Percentiles rank a stretch among this genome's conserved stretches.
Conservation (phyloP, 2,113 vertebrate species). For the Ahaetulla prasina region DNA sequence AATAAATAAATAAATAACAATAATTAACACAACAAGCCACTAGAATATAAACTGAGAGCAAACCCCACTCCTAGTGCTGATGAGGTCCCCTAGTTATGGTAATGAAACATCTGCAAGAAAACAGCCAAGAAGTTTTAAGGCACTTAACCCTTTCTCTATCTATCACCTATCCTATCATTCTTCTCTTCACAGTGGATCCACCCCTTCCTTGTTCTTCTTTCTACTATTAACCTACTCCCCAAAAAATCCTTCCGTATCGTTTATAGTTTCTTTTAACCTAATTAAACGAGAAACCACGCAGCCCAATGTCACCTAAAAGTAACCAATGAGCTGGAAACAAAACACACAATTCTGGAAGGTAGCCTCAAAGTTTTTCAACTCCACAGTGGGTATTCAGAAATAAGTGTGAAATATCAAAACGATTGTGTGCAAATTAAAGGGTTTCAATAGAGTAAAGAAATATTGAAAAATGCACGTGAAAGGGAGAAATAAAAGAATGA, state of each 20-base stretch:
- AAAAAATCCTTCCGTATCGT: not conserved
- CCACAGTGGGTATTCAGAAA: too few species aligned
- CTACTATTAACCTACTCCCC: not conserved
- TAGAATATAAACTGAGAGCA: not conserved
- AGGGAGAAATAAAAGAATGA: too few species aligned
- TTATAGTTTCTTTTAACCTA: not conserved
- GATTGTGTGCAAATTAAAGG: too few species aligned
- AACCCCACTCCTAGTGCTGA: too few species aligned
- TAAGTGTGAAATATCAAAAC: too few species aligned
- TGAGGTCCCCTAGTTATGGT: not conserved
- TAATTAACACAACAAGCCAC: too few species aligned
- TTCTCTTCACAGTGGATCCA: not conserved
- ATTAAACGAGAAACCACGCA: not conserved
- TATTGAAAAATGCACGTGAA: too few species aligned
- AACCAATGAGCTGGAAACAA: not conserved
- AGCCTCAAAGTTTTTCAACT: too few species aligned
- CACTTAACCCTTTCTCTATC: not conserved
- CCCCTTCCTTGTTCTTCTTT: not conserved
- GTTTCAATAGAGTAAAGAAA: too few species aligned
- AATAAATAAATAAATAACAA: too few species aligned
- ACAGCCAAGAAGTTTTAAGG: not conserved
- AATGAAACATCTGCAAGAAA: not conserved
- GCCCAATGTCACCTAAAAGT: not conserved
- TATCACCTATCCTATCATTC: not conserved
- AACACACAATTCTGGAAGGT: not conserved